Evolutionary conservation across 2,113 vertebrate species (phyloP), one percentile per base, ranked within the genome.

Genomic region (Sebastes schlegelii): DNA sequence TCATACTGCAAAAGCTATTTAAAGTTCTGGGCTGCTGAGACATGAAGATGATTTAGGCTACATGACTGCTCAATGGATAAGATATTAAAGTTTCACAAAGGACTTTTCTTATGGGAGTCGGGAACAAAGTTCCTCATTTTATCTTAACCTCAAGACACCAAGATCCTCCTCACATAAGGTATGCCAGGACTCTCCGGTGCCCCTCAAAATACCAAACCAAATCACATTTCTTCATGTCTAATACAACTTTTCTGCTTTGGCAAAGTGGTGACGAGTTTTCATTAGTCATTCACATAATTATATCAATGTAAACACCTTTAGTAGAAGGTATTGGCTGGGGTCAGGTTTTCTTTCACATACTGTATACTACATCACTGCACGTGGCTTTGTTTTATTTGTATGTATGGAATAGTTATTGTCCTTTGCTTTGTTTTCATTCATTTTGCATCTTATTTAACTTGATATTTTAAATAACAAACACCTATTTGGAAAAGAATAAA

Each of bases 1-100:
- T 62, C 48, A 49, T 48, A 42, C 26, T 51, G 26, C 0, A 34
- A 52, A 66, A 72, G 17, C 52, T 51, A 71, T 77, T 65, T 76
- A 26, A 83, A 62, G 9, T 64, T 67, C 9, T 1, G 6, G 17
- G 40, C 40, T 57, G 64, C 63, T 70, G 21, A 57, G 69, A 57
- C 54, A 57, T n/a, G 49, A 65, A 54, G 71, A 75, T n/a, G 7
- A 61, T 46, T 34, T 9, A 69, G 11, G 16, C 57, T 21, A 7
- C 45, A 52, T 26, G 12, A 26, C 11, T 21, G 49, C 51, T 66
- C 26, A 34, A 40, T 34, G 3, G 6, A 14, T 42, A 12, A 11
- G 23, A 40, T 34, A n/a, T 69, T 6, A 55, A 54, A 14, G 2
- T 19, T 13, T 51, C 6, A 43, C 34, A 34, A 34, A 34, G 34